Base-by-base conservation (phyloP, 2,113 vertebrate genomes). In the Callocephalon fimbriatum region DNA sequence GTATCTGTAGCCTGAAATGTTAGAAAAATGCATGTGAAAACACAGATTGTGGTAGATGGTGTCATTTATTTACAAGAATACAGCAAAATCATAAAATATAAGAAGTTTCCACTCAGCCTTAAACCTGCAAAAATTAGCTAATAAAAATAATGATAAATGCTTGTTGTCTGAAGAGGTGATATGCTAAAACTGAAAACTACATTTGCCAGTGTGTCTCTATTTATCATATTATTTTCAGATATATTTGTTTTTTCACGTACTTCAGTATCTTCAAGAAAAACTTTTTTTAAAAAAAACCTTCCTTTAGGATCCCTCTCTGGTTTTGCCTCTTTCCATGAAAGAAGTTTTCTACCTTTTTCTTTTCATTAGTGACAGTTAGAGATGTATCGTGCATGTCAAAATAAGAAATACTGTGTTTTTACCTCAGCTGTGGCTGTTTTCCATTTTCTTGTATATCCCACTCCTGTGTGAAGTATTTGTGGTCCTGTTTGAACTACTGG, bases 271-370 rank as follows among this genome's bases (percentile, higher is more conserved):
- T 1, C 14, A 70, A 29, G 3, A 9, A 62, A 74, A 63, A 16
- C 5, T 7, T 44, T 19, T 58, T 54, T 3, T 27, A 9, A 27
- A 25, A 77, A 26, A 31, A 3, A 0, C 4, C 5, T 58, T 89
- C 10, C 22, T 79, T 53, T 10, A 58, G 4, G n/a, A 48, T 20
- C 2, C 2, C 20, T 81, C 3, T 61, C 26, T 68, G 2, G 13
- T 89, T 91, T 48, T 87, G 20, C 10, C 10, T 74, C 35, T 67
- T 82, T 82, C 19, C 7, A 7, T 53, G 6, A 40, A 45, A 63
- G 10, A 54, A 40, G 2, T 3, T 66, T 94, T 50, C 62, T 18
- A 51, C 4, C 3, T 35, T 21, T 82, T 86, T 50, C 40, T 4
- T 59, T 88, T 84, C 5, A 13, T 59, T 84, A 38, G 4, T 40